Evolutionary conservation across 2,888 invertebrate species (phyloP), one percentile per base, ranked within the genome.

Genomic region (Eupithecia tripunctaria): DNA sequence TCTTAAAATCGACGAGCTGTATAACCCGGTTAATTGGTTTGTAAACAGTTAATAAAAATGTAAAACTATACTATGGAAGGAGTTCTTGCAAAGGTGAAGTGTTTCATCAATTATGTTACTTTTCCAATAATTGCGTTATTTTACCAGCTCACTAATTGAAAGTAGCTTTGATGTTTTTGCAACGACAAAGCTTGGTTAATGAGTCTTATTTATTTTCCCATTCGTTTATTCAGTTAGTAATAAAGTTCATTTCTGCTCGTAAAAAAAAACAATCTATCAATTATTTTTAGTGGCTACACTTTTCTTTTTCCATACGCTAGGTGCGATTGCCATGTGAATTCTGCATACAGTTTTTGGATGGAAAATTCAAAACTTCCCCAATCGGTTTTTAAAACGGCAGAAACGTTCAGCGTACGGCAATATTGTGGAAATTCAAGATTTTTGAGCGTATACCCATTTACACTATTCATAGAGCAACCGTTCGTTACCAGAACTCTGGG

Each of bases 61-160:
- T n/a, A 63, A n/a, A 32, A 32, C 32, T 18, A 32, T 63, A 32
- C 3, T 7, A 29, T 0, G 10, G 3, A 32, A 62, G 36, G 62
- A 36, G 29, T 7, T 27, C 60, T 81, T 78, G 82, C 79, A 82
- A 85, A 81, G 79, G 73, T 72, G 78, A 85, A 83, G 81, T 78
- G 79, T 83, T 82, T 85, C 84, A 87, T 88, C 87, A 87, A 89
- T 86, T 86, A 87, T 83, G 83, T 86, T 86, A 86, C 85, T 86
- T 88, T 86, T 86, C 87, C 86, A 83, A 87, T 89, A 88, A 88
- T 88, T 89, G 87, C 85, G 86, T 79, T 80, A 81, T 80, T 82
- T 82, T 82, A 81, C 80, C 79, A 81, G 82, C 84, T 85, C 80
- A 79, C 80, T 79, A 82, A 80, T 81, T 81, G 78, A 74, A 80